A percentile compares a stretch with the other conserved stretches of the same genome.
Evolutionary conservation across 2,797 vertebrate genomes (phyloP).

Genomic region (Urophycis tenuis): DNA sequence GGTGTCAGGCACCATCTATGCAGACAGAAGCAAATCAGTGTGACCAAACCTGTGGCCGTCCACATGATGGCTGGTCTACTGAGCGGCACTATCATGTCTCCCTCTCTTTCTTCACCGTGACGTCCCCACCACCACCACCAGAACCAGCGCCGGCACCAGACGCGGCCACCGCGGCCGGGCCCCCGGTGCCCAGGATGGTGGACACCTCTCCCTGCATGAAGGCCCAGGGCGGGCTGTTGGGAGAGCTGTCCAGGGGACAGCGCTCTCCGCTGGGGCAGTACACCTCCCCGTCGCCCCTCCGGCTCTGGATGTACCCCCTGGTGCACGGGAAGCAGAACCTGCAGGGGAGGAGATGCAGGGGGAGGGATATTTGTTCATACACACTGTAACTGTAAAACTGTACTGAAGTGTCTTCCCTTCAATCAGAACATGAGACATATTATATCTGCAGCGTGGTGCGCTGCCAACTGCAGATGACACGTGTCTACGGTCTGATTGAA

Average conservation of each 20-base stretch:
- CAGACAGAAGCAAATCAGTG: background rate
- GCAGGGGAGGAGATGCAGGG: background rate
- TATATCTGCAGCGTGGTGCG: too few relatives aligned
- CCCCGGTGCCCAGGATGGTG: constrained; percentile 67
- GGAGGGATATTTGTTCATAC: background rate
- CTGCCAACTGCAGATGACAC: background rate
- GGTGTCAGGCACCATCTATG: background rate
- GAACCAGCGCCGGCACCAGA: constrained; percentile 34
- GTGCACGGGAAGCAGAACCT: constrained; percentile 84
- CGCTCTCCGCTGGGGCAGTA: constrained; percentile 80
- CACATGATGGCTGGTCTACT: constrained; percentile 27
- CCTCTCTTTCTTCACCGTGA: constrained; percentile 66
- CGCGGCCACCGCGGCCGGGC: constrained; percentile 43
- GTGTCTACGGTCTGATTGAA: background rate
- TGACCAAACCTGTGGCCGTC: constrained; percentile 44
- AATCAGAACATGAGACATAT: too few relatives aligned
- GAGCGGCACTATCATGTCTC: constrained; percentile 57
- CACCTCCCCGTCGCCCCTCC: constrained; percentile 69
- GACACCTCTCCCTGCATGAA: constrained; percentile 82
- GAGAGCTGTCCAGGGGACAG: constrained; percentile 73
- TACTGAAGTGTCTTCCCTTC: too few relatives aligned
- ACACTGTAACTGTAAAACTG: too few relatives aligned
- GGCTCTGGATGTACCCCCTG: constrained; percentile 74
- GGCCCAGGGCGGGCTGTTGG: constrained; percentile 77
- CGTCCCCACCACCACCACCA: constrained; percentile 45